Percentiles rank a stretch among this genome's conserved stretches.
Conservation (phyloP, 2,113 vertebrate genomes). For the Seriola dumerili region DNA sequence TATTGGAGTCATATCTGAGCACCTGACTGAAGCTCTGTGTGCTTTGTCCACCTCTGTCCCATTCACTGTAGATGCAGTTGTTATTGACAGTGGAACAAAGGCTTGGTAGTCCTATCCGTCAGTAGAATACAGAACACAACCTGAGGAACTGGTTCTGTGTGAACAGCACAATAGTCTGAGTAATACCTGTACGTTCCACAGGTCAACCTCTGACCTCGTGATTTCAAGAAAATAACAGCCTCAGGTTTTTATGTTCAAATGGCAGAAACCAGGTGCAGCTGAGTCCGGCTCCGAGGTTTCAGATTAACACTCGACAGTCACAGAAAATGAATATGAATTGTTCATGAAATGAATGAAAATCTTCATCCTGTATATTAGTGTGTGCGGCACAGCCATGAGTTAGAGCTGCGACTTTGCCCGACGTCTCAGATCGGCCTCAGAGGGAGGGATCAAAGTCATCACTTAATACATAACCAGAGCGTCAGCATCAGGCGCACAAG, state of each 20-base stretch:
- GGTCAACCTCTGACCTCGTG: slow-evolving; percentile 2
- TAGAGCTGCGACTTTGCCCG: slow-evolving; percentile 56
- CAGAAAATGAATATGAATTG: no score
- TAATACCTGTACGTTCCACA: slow-evolving; percentile 24
- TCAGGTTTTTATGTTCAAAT: slow-evolving; percentile 1
- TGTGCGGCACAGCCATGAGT: background rate
- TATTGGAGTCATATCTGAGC: no score
- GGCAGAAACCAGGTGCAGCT: background rate
- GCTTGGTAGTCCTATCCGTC: slow-evolving; percentile 1
- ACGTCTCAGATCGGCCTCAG: slow-evolving; percentile 1
- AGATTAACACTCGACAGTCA: no score
- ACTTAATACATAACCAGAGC: slow-evolving; percentile 28
- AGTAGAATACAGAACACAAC: slow-evolving; percentile 54
- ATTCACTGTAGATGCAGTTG: slow-evolving; percentile 1
- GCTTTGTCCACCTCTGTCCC: background rate
- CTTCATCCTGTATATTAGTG: no score
- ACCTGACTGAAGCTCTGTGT: no score
- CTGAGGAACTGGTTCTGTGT: slow-evolving; percentile 77
- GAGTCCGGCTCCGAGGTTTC: no score
- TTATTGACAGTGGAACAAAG: slow-evolving; percentile 48
- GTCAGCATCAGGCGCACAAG: background rate
- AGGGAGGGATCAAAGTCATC: slow-evolving; percentile 23
- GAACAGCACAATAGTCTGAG: slow-evolving; percentile 1
- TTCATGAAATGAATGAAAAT: no score
- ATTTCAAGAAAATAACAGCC: background rate